These are phyloP conservation scores for Aspidiotus destructor DNA, from an alignment of 2,888 invertebrate species.

Conservation along the genomic window DNA sequence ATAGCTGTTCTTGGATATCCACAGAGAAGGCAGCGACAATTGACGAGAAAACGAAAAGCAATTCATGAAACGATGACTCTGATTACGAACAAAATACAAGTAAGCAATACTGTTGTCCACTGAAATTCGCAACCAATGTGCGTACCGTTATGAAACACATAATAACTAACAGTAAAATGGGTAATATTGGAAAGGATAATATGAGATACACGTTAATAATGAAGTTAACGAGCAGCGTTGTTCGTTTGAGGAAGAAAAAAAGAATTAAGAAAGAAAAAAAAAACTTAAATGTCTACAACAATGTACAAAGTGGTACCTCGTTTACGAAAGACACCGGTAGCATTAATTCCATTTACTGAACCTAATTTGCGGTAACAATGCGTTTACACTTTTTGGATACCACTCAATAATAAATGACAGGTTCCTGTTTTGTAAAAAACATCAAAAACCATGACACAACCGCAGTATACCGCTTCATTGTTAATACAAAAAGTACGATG, in stretches of 20 bases:
- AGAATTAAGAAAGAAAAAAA: conserved; percentile 4
- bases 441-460: conserved; percentile 25
- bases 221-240: neutral
- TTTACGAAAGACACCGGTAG: conserved; percentile 27
- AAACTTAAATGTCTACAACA: conserved; percentile 28
- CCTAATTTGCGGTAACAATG: conserved; percentile 24
- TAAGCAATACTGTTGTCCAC: too few relatives aligned
- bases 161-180: neutral
- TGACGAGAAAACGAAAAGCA: too few relatives aligned
- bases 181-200: conserved; percentile 7
- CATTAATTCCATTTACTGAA: conserved; percentile 23
- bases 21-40: too few relatives aligned
- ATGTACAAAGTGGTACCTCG: conserved; percentile 30
- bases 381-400: conserved; percentile 19
- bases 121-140: neutral
- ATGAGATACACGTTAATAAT: conserved; percentile 5
- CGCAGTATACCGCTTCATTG: conserved; percentile 12
- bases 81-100: too few relatives aligned
- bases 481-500: conserved; percentile 13
- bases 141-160: conserved; percentile 1
- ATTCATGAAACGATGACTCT: too few relatives aligned
- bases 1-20: too few relatives aligned
- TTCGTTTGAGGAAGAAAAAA: neutral
- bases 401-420: conserved; percentile 16
- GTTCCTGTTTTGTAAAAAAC: conserved; percentile 28